phyloP scores from a whole-genome alignment of 2,888 invertebrate genomes.

The Cerastis rubricosa region DNA sequence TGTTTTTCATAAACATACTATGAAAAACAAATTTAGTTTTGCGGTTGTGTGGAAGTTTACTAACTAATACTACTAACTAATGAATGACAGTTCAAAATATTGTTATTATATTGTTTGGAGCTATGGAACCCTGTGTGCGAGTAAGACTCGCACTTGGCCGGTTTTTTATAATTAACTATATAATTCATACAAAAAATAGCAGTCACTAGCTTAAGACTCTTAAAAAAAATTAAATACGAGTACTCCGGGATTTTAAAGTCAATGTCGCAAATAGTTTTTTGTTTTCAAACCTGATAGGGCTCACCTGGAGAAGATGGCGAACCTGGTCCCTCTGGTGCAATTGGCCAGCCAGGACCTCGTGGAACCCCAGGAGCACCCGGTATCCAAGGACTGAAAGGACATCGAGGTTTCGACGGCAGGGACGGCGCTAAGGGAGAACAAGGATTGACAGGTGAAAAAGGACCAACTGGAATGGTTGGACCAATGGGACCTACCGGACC shows the following conservation, averaged over 20 bases:
- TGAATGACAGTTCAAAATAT: too few species aligned
- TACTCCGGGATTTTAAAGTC: neutral
- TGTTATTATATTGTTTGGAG: too few species aligned
- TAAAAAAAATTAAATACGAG: too few species aligned
- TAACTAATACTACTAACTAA: too few species aligned
- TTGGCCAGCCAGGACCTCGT: constrained; percentile 93
- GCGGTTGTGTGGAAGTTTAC: too few species aligned
- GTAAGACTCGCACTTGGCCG: too few species aligned
- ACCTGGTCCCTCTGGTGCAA: constrained; percentile 93
- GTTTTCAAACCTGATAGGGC: constrained; percentile 87
- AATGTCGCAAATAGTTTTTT: neutral
- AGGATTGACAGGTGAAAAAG: constrained; percentile 94
- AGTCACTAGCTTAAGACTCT: neutral
- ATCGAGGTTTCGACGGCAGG: constrained; percentile 94
- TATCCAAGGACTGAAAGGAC: constrained; percentile 95
- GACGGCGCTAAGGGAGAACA: constrained; percentile 96
- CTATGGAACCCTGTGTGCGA: too few species aligned
- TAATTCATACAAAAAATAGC: neutral
- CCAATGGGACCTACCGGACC: constrained; percentile 94
- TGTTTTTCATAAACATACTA: too few species aligned
- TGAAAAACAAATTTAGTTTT: too few species aligned
- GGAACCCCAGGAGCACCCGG: constrained; percentile 94
- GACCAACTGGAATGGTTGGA: constrained; percentile 92
- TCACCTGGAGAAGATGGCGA: constrained; percentile 95
- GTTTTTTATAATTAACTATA: neutral